A percentile compares a stretch with the other conserved stretches of the same genome.
Conservation (phyloP, 2,888 invertebrate species). For the Amphipyra tragopoginis region DNA sequence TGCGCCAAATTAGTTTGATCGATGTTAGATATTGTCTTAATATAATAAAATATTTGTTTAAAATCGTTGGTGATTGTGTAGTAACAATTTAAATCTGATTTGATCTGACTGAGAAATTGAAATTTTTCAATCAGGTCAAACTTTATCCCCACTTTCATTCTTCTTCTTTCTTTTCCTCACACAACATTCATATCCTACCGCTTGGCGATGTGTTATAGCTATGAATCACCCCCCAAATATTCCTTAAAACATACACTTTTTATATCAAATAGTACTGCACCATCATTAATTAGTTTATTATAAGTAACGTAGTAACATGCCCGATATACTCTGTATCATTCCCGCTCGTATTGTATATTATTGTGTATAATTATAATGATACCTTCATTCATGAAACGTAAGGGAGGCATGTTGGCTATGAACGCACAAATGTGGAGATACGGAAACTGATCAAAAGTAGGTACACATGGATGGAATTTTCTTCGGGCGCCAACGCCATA, state of each 20-base stretch:
- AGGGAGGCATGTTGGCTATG: conserved; percentile 63
- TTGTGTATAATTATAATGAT: conserved; percentile 81
- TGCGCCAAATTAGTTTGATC: conserved; percentile 36
- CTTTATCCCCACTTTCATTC: conserved; percentile 1
- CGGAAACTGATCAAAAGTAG: background rate
- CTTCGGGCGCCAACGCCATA: background rate
- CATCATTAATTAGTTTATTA: conserved; percentile 30
- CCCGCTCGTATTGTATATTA: conserved; percentile 79
- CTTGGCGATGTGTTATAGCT: conserved; percentile 18
- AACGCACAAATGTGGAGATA: conserved; percentile 44
- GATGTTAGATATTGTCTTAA: conserved; percentile 39
- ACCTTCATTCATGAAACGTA: conserved; percentile 73
- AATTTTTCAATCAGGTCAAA: background rate
- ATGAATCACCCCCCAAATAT: conserved; percentile 5
- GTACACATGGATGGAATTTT: background rate
- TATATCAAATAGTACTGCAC: conserved; percentile 13
- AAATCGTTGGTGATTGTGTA: conserved; percentile 39
- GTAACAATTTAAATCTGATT: conserved; percentile 1
- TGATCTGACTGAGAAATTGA: background rate
- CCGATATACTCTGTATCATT: conserved; percentile 79
- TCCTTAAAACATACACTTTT: background rate
- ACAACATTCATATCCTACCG: conserved; percentile 2
- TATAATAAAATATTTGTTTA: conserved; percentile 12
- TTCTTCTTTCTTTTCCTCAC: conserved; percentile 9
- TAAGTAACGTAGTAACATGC: conserved; percentile 75